Base-by-base conservation (phyloP, 2,113 vertebrate species). In the Spheniscus mendiculus region DNA sequence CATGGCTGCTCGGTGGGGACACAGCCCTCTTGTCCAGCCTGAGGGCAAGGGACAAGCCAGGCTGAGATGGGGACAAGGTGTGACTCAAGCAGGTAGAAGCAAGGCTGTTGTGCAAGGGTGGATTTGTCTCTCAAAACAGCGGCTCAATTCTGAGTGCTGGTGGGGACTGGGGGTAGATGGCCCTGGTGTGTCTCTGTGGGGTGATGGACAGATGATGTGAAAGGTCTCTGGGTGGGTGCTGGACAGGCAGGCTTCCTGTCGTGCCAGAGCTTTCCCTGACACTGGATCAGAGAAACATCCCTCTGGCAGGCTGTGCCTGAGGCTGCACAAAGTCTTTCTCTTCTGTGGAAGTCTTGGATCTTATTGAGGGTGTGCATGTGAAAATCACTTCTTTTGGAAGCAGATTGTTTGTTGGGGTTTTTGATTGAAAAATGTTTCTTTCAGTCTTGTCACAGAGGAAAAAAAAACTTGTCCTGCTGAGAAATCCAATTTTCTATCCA, bases 401-500 rank as follows among this genome's bases (percentile, higher is more conserved):
- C 29, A 92, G 49, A 32, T 55, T 53, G 36, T 56, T 95, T 69
- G 45, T 61, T 55, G 50, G 50, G 32, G 15, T 14, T 81, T 84
- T 82, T 92, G 38, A 89, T 89, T 84, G 91, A 87, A 82, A 95
- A 93, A 27, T 67, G 7, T 93, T 96, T 92, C 11, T 93, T 81
- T 91, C 22, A 4, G 44, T 63, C 65, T 76, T 61, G 36, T 85
- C 44, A 42, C 55, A 26, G 71, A 66, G 52, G 29, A 4, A 55
- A 23, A 38, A 59, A 36, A 49, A 61, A 1, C 5, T 40, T 47
- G 53, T 27, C 77, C 88, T 93, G 86, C 91, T 93, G 97, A 89
- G 77, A 97, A 97, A 95, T 84, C 61, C 69, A 63, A 92, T 95
- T 95, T 93, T 89, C 86, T 52, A 19, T 82, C 45, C 15, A 34